phyloP scores from a whole-genome alignment of 2,113 vertebrate species.

The Seriola dumerili region DNA sequence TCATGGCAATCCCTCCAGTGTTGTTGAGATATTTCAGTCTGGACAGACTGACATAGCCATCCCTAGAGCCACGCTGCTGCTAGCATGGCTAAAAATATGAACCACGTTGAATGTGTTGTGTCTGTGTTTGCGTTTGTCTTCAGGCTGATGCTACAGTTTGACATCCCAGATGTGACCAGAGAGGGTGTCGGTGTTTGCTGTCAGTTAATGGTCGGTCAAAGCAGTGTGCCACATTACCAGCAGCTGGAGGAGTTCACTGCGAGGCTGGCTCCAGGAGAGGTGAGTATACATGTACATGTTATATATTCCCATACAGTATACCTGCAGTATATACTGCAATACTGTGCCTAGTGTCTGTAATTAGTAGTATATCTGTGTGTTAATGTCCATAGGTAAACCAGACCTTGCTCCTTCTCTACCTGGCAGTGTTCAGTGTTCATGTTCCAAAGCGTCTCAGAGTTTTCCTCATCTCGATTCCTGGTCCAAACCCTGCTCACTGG shows the following conservation, averaged over 20 bases:
- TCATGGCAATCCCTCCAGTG: neutral
- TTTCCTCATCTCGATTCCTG: conserved; percentile 94
- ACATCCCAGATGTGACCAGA: conserved; percentile 92
- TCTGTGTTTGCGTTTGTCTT: conserved; percentile 45
- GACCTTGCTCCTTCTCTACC: conserved; percentile 94
- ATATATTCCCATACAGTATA: neutral
- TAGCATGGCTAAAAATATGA: neutral
- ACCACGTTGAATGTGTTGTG: neutral
- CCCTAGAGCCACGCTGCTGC: no score
- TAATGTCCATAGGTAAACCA: conserved; percentile 87
- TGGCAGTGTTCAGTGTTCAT: conserved; percentile 94
- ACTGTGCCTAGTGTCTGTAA: conserved; percentile 4
- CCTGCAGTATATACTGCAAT: neutral
- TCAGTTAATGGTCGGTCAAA: conserved; percentile 97
- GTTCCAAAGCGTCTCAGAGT: conserved; percentile 91
- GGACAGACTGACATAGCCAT: no score
- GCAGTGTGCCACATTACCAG: conserved; percentile 97
- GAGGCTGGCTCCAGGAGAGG: conserved; percentile 93
- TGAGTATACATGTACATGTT: conserved; percentile 11
- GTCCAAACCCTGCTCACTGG: conserved; percentile 90
- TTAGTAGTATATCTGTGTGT: neutral
- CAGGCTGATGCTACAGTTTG: conserved; percentile 93
- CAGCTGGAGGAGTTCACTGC: conserved; percentile 94
- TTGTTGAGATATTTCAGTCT: neutral
- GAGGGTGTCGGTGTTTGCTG: conserved; percentile 92